Conservation (phyloP, 2,797 vertebrate genomes). For the Lagodon rhomboides region DNA sequence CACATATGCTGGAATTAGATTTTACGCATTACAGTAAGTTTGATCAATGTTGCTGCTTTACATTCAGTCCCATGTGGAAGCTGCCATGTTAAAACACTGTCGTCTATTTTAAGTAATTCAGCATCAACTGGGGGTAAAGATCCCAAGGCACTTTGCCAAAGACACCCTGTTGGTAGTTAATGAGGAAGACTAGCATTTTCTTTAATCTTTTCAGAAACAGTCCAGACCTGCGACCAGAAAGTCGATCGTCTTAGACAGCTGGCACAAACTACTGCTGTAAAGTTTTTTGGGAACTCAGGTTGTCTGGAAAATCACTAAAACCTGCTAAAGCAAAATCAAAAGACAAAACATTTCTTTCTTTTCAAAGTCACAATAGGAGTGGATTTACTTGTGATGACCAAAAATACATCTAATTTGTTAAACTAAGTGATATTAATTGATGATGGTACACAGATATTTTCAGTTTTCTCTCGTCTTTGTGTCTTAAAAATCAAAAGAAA, state of each 20-base stretch:
- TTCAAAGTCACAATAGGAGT: not conserved
- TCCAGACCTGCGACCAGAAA: not conserved
- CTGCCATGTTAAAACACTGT: slow-evolving; percentile 11
- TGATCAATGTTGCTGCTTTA: slow-evolving; percentile 2
- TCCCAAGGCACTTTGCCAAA: slow-evolving; percentile 8
- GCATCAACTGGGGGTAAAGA: slow-evolving; percentile 13
- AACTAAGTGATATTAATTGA: not conserved
- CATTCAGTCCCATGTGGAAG: not conserved
- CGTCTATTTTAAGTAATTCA: slow-evolving; percentile 28
- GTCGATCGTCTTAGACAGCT: not conserved
- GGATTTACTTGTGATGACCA: not conserved
- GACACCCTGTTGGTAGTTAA: slow-evolving; percentile 31
- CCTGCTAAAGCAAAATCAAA: not conserved
- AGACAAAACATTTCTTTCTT: not conserved
- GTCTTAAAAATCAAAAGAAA: not conserved
- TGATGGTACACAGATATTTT: not conserved
- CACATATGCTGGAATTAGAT: slow-evolving; percentile 10
- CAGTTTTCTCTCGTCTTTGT: not conserved
- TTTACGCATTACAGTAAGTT: not conserved
- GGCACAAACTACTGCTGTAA: not conserved
- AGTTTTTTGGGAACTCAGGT: not conserved
- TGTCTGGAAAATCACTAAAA: slow-evolving; percentile 2
- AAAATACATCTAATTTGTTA: not conserved
- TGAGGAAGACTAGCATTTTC: slow-evolving; percentile 29
- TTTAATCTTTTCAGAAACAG: slow-evolving; percentile 29